A percentile compares a stretch with the other conserved stretches of the same genome.
Evolutionary conservation across 1,140 invertebrate species (phyloP).

Genomic region (Coelopa frigida): DNA sequence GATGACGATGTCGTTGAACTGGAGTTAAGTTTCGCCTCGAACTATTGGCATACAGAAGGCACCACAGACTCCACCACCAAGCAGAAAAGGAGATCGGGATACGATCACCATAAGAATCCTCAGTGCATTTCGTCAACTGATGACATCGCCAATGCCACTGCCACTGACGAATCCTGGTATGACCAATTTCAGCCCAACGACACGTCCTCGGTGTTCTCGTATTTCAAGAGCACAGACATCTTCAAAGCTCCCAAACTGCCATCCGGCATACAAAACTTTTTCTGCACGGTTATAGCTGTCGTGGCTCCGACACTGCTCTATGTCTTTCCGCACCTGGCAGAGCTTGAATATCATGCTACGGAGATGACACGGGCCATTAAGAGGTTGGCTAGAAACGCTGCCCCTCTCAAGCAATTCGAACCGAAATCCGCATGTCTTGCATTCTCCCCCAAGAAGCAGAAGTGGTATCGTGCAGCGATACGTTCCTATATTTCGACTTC

Average conservation of each 20-base stretch:
- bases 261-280: slow-evolving; percentile 22
- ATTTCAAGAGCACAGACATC: slow-evolving; percentile 14
- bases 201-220: slow-evolving; percentile 24
- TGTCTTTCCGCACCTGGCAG: slow-evolving; percentile 25
- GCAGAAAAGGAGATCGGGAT: slow-evolving; percentile 3
- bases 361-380: slow-evolving; percentile 21
- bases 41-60: slow-evolving; percentile 12
- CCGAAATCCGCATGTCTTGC: slow-evolving; percentile 25
- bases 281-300: slow-evolving; percentile 23
- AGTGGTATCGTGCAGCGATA: slow-evolving; percentile 35
- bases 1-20: slow-evolving; percentile 14
- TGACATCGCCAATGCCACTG: no score
- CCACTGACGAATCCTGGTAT: slow-evolving; percentile 18
- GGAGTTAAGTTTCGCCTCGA: slow-evolving; percentile 8
- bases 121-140: no score
- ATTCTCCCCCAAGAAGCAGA: slow-evolving; percentile 22
- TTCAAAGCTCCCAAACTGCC: slow-evolving; percentile 28
- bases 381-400: slow-evolving; percentile 15
- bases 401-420: slow-evolving; percentile 15
- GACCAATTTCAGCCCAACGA: slow-evolving; percentile 20
- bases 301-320: slow-evolving; percentile 24
- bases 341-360: slow-evolving; percentile 25
- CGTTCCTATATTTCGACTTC: slow-evolving; percentile 19
- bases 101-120: neutral
- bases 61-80: no score